Conservation (phyloP, 2,113 vertebrate genomes). For the Dipodomys stephensi region DNA sequence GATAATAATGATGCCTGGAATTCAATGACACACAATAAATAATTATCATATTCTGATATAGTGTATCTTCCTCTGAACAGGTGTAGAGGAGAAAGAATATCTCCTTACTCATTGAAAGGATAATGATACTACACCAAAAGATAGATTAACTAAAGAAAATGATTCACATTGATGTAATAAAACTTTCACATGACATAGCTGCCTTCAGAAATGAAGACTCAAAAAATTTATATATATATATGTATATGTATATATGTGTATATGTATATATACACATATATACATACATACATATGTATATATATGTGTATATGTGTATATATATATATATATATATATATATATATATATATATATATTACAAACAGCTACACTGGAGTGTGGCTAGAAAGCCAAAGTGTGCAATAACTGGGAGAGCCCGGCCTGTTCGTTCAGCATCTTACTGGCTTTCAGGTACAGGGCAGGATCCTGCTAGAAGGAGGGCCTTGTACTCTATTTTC, state of each 20-base stretch:
- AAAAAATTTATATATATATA: background rate
- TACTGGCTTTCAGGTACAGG: background rate
- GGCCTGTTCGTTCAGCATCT: background rate
- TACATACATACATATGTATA: fast-evolving
- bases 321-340: no score
- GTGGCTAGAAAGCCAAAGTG: background rate
- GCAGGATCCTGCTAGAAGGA: background rate
- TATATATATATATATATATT: background rate
- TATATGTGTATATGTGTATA: background rate
- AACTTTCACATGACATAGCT: background rate
- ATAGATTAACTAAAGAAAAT: background rate
- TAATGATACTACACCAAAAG: background rate
- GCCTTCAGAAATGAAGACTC: background rate
- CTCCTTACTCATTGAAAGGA: background rate
- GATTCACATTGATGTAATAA: background rate
- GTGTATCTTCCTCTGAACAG: background rate
- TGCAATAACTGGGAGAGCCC: background rate
- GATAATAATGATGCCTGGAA: background rate
- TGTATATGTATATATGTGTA: no score
- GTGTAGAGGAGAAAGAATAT: background rate
- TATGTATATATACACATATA: no score
- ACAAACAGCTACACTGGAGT: background rate
- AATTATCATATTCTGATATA: background rate
- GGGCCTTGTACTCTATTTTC: background rate
- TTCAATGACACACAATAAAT: background rate